phyloP scores from a whole-genome alignment of 2,888 invertebrate genomes.

The Sarcophaga carnaria region DNA sequence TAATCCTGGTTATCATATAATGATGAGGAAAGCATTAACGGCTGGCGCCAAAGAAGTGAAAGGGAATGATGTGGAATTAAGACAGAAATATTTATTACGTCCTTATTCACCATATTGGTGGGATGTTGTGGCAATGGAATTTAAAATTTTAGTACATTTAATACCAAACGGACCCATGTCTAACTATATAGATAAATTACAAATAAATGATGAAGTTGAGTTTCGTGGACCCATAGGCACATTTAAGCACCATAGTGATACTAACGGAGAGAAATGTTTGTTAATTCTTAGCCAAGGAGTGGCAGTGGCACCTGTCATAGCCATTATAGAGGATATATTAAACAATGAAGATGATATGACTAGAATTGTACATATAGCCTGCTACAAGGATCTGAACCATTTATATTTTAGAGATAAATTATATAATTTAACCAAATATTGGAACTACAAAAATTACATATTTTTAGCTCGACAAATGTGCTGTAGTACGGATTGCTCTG shows the following conservation, averaged over 20 bases:
- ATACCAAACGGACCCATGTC: conserved; percentile 85
- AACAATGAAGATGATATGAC: conserved; percentile 87
- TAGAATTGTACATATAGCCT: conserved; percentile 85
- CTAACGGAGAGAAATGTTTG: conserved; percentile 72
- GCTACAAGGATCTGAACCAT: conserved; percentile 84
- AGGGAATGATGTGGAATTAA: conserved; percentile 6
- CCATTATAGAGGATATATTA: conserved; percentile 85
- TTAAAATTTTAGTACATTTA: conserved; percentile 85
- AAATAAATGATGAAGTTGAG: conserved; percentile 83
- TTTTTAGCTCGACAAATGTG: conserved; percentile 83
- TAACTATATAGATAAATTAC: conserved; percentile 82
- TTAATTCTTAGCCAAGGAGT: conserved; percentile 88
- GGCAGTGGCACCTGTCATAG: conserved; percentile 88
- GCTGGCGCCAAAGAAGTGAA: neutral
- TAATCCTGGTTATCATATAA: conserved; percentile 77
- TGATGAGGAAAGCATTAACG: conserved; percentile 72
- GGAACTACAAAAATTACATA: conserved; percentile 89
- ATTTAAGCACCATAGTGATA: conserved; percentile 67
- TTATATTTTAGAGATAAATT: conserved; percentile 86
- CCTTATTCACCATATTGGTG: conserved; percentile 80
- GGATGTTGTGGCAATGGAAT: conserved; percentile 77
- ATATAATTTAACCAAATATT: conserved; percentile 84
- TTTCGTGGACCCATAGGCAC: conserved; percentile 88
- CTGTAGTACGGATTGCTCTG: conserved; percentile 46
- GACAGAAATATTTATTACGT: conserved; percentile 73